Evolutionary conservation across 2,797 vertebrate species (phyloP), one percentile per base, ranked within the genome.

Genomic region (Syncerus caffer): DNA sequence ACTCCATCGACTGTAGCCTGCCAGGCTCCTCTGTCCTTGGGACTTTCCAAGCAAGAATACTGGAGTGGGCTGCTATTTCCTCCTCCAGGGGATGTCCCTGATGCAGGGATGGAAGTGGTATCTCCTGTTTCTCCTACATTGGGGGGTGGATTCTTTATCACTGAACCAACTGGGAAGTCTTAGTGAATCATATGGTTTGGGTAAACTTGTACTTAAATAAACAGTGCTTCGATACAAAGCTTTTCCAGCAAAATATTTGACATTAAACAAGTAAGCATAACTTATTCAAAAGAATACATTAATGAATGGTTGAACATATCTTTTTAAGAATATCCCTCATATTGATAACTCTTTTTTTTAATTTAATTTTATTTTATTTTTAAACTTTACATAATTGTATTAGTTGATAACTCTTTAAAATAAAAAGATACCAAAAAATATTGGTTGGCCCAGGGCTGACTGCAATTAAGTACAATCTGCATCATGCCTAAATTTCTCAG

Each of bases 201-300:
- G 64, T 38, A 71, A 71, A 23, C 3, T 6, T 38, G 82, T 71
- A 88, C 29, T 85, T 53, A 55, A 62, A 4, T 25, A 92, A 74
- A 53, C n/a, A 80, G 5, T 92, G 19, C 4, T 23, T 58, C 2
- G 1, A 82, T 76, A 6, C 0, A 85, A 11, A 82, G 14, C 2
- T 51, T 83, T 94, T 60, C 17, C 7, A 92, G 15, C 23, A 96
- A 89, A 89, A 78, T 86, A 62, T 42, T 57, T 91, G 3, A 14
- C 60, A 9, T 80, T 78, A 38, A 93, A 82, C 4, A 7, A 25
- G 31, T 78, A 76, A 45, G 3, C 7, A 8, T 2, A 60, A 83
- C 92, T 64, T 21, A 71, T 90, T 93, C 3, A 78, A 84, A 76
- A 86, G 16, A 31, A 7, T 8, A 64, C 2, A 80, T 51, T 83